phyloP scores from a whole-genome alignment of 37 sponge, comb jelly and placozoan genomes.

The Spongia lamella region DNA sequence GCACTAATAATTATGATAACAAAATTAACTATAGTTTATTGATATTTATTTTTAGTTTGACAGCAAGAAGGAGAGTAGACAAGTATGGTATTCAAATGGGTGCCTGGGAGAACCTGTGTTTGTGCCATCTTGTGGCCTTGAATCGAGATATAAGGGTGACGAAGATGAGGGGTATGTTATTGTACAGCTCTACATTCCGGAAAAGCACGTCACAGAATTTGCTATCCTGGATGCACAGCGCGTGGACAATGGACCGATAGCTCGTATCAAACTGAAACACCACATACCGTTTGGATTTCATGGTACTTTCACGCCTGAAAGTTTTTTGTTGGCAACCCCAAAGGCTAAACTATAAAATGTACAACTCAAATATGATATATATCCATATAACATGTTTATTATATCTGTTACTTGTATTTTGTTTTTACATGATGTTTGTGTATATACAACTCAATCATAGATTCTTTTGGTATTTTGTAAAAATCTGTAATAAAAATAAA shows the following conservation, averaged over 20 bases:
- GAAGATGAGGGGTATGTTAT: constrained; percentile 92
- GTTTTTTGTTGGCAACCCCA: constrained; percentile 34
- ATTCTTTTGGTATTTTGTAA: too few species aligned
- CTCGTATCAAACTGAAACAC: constrained; percentile 76
- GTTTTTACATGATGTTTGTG: too few species aligned
- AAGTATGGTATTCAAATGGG: constrained; percentile 89
- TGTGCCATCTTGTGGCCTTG: constrained; percentile 69
- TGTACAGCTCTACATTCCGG: constrained; percentile 78
- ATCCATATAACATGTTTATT: too few species aligned
- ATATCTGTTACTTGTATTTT: too few species aligned
- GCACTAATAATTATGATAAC: too few species aligned
- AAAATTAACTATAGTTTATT: too few species aligned
- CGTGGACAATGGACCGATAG: constrained; percentile 73
- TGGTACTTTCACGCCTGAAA: constrained; percentile 88
- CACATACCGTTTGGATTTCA: constrained; percentile 89
- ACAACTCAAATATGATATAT: too few species aligned
- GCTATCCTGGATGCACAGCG: constrained; percentile 77
- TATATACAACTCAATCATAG: too few species aligned
- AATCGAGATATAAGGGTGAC: constrained; percentile 28
- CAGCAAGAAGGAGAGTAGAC: constrained; percentile 22
- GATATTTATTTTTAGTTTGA: constrained; percentile 55
- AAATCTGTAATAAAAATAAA: too few species aligned
- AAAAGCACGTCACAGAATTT: constrained; percentile 79
- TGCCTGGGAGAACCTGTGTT: constrained; percentile 87
- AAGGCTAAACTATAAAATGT: constrained; percentile 6